phyloP scores from a whole-genome alignment of 2,797 vertebrate species.

The Allobates femoralis region DNA sequence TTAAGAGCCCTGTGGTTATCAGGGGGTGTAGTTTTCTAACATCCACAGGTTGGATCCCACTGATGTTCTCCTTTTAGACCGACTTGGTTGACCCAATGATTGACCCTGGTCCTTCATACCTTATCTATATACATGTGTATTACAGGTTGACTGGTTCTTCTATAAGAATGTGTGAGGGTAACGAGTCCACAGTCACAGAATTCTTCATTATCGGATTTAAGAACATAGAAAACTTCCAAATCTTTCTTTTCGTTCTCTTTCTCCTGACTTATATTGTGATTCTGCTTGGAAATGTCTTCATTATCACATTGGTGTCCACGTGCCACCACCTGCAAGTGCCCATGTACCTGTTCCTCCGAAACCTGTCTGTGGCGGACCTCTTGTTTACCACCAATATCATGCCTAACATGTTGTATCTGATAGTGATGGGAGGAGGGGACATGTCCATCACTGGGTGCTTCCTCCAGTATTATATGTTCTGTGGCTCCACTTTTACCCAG shows the following conservation, averaged over 20 bases:
- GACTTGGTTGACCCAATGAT: neutral
- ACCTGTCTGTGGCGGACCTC: conserved; percentile 39
- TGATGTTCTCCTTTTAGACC: no score
- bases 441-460: conserved; percentile 20
- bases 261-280: conserved; percentile 65
- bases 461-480: conserved; percentile 19
- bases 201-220: conserved; percentile 66
- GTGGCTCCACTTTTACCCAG: neutral
- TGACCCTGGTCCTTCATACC: neutral
- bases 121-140: neutral
- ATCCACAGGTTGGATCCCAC: neutral
- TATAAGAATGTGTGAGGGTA: conserved; percentile 33
- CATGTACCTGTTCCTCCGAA: conserved; percentile 67
- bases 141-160: neutral
- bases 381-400: conserved; percentile 28
- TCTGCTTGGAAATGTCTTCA: conserved; percentile 66
- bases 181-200: conserved; percentile 52
- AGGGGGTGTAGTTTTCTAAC: neutral
- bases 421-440: neutral
- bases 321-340: conserved; percentile 62
- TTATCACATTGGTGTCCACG: conserved; percentile 63
- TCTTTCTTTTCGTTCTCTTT: conserved; percentile 64
- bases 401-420: neutral
- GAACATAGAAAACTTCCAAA: conserved; percentile 52
- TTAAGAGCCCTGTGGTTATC: neutral